Evolutionary conservation across 2,888 invertebrate species (phyloP).

Genomic region (Syrphus vitripennis): DNA sequence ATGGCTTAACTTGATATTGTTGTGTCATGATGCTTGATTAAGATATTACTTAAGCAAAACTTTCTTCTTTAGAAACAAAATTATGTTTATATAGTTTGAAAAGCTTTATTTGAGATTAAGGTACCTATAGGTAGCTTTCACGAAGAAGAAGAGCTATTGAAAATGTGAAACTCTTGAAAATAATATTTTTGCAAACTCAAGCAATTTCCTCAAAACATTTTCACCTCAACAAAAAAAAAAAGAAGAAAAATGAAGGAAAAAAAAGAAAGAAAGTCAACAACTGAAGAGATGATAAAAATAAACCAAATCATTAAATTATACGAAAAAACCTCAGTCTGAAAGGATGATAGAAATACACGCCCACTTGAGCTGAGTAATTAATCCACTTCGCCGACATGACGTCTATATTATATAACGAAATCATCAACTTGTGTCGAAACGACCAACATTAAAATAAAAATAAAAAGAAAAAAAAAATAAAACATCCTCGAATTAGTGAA

Average conservation of each 20-base stretch:
- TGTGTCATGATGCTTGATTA: not conserved
- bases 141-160: not conserved
- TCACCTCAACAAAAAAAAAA: not conserved
- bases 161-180: conserved; percentile 16
- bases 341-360: conserved; percentile 60
- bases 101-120: not conserved
- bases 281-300: conserved; percentile 22
- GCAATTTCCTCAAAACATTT: not conserved
- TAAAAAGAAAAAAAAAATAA: conserved; percentile 33
- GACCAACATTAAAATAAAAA: conserved; percentile 39
- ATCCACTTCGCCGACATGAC: conserved; percentile 65
- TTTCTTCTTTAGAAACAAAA: no score
- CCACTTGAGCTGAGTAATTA: conserved; percentile 70
- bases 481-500: conserved; percentile 57
- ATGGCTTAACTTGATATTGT: not conserved
- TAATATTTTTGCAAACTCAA: conserved; percentile 13
- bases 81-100: no score
- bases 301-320: conserved; percentile 52
- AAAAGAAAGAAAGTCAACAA: not conserved
- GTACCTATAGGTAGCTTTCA: not conserved
- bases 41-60: not conserved
- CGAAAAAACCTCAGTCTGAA: conserved; percentile 50
- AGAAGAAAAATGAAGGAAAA: not conserved
- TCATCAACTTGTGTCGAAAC: conserved; percentile 42
- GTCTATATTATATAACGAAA: conserved; percentile 35